Evolutionary conservation across 2,888 invertebrate genomes (phyloP), one percentile per base, ranked within the genome.

Genomic region (Sialis fuliginosa): DNA sequence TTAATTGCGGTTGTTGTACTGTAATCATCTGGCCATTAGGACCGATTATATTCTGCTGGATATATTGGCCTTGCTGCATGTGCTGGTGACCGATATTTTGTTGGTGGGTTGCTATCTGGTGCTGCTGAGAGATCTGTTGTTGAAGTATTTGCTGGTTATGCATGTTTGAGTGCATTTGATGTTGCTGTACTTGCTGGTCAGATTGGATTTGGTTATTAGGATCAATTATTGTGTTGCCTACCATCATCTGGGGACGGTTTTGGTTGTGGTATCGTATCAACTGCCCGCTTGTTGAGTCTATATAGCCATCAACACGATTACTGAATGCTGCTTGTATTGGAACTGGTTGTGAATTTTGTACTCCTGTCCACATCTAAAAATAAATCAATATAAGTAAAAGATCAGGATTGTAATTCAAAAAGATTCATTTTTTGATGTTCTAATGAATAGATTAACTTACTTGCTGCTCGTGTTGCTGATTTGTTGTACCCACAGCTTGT

Each of bases 11-110:
- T 33, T 70, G 70, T 55, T 75, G 74, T 6, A 75, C 67, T 35
- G 73, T 74, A 48, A 76, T 73, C 44, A 76, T 66, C 60, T 75
- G 75, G 40, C 75, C 75, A 52, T 74, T 74, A 1, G 73, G 71
- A 7, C 73, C 73, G 48, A 75, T 59, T 35, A 75, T 58, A 50
- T 65, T 65, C 48, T 62, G 63, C 32, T 60, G 56, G 32, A 59
- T 48, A 49, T 60, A 48, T 49, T 52, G 46, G 33, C 48, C 39
- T 42, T 45, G 47, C 32, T 50, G 48, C 7, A 49, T 48, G 43
- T 52, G 52, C 40, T 52, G 52, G 33, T 50, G 47, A 5, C 13
- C 13, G 42, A 12, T 47, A 39, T 45, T 50, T 54, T 45, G 53
- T 52, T 51, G 44, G 53, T 54, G 51, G 6, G 48, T 31, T 30